Conservation (phyloP, 2,113 vertebrate species). For the Pollachius pollachius region DNA sequence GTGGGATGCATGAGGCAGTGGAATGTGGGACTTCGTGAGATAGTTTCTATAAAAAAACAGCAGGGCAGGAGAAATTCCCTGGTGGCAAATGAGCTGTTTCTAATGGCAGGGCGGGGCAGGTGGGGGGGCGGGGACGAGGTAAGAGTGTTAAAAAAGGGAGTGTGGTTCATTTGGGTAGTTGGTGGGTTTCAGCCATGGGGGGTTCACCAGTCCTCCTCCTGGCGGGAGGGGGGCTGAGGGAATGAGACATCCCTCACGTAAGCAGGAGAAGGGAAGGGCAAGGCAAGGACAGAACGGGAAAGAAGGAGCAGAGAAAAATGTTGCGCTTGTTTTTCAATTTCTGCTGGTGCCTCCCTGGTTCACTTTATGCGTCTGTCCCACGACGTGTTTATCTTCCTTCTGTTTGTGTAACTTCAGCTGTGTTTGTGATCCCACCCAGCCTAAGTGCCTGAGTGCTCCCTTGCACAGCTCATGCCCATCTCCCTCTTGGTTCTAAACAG, state of each 20-base stretch:
- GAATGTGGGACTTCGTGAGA: constrained; percentile 45
- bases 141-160: background rate
- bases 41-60: constrained; percentile 66
- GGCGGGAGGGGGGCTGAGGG: constrained; percentile 30
- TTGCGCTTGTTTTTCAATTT: constrained; percentile 1
- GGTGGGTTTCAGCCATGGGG: constrained; percentile 52
- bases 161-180: constrained; percentile 61
- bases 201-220: constrained; percentile 26
- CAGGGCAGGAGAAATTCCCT: constrained; percentile 54
- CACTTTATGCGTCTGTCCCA: no score
- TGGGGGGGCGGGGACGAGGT: constrained; percentile 53
- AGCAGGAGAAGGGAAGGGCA: constrained; percentile 29
- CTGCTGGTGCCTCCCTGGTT: no score
- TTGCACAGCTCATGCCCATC: no score
- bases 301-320: constrained; percentile 11
- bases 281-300: constrained; percentile 8
- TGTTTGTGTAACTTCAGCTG: no score
- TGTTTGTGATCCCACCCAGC: no score
- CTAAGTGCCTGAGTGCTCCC: no score
- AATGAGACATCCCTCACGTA: constrained; percentile 34
- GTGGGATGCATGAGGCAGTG: constrained; percentile 15
- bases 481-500: no score
- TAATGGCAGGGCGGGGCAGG: constrained; percentile 57
- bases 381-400: no score
- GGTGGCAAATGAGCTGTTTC: constrained; percentile 62